phyloP scores from a whole-genome alignment of 2,888 invertebrate genomes.

The Pollenia angustigena region DNA sequence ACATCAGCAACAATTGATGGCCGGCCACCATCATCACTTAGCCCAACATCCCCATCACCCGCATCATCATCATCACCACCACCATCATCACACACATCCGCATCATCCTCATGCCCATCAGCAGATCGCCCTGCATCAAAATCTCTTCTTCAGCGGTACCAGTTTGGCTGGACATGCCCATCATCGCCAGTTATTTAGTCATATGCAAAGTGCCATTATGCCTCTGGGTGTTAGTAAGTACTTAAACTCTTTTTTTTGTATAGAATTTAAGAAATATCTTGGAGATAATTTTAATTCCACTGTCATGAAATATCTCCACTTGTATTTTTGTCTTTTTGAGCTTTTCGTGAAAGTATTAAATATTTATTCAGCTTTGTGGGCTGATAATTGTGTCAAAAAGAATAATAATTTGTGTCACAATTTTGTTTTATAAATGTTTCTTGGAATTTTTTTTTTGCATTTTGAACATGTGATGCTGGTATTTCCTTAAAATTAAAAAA shows the following conservation, averaged over 20 bases:
- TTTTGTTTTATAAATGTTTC: neutral
- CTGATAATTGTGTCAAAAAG: neutral
- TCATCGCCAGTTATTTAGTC: slow-evolving; percentile 83
- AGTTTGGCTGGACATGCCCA: slow-evolving; percentile 78
- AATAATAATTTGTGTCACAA: neutral
- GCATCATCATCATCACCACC: slow-evolving; percentile 69
- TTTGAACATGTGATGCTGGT: too few species aligned
- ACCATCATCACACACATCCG: slow-evolving; percentile 66
- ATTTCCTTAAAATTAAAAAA: too few species aligned
- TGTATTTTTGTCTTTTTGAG: slow-evolving; percentile 1
- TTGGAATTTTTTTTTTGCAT: neutral
- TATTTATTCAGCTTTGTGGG: neutral
- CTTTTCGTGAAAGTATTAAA: neutral
- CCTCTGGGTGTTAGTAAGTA: slow-evolving; percentile 85
- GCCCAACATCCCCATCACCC: slow-evolving; percentile 71
- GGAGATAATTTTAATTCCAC: neutral
- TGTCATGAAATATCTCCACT: slow-evolving; percentile 14
- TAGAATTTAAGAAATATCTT: neutral
- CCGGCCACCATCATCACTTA: slow-evolving; percentile 65
- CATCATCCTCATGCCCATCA: slow-evolving; percentile 76
- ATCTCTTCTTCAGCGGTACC: slow-evolving; percentile 80
- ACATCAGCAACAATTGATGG: slow-evolving; percentile 70
- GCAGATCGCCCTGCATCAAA: slow-evolving; percentile 77
- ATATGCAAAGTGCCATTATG: slow-evolving; percentile 83
- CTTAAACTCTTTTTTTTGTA: neutral